These are phyloP conservation scores for Pseudopodoces humilis DNA, from an alignment of 2,113 vertebrate genomes.

Conservation along the genomic window DNA sequence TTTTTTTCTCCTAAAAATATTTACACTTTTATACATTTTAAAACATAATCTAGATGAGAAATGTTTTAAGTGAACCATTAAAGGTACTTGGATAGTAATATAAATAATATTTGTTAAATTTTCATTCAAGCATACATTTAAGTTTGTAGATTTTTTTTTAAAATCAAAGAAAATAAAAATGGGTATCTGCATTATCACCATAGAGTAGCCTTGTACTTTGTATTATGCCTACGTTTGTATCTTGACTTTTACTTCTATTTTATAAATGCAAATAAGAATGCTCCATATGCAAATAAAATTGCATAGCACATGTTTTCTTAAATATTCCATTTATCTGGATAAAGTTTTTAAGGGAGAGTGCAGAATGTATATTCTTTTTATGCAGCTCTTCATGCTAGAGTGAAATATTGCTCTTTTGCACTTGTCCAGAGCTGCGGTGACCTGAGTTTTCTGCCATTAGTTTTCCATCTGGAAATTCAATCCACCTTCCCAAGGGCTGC, in stretches of 20 bases:
- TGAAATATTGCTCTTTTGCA: conserved; percentile 2
- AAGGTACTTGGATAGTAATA: neutral
- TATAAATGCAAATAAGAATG: neutral
- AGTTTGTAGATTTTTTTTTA: neutral
- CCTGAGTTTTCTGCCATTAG: conserved; percentile 21
- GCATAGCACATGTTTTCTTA: neutral
- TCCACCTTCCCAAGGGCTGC: neutral
- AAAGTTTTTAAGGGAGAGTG: neutral
- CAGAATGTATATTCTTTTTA: neutral
- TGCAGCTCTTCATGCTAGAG: neutral
- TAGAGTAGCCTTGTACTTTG: neutral
- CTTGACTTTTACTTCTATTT: neutral
- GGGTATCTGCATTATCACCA: neutral
- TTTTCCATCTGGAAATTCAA: conserved; percentile 66
- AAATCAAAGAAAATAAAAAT: neutral
- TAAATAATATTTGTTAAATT: neutral
- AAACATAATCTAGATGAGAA: conserved; percentile 9
- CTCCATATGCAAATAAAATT: neutral
- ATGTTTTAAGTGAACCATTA: neutral
- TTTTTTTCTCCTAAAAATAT: neutral
- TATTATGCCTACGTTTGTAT: neutral
- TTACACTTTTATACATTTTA: neutral
- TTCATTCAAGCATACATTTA: neutral
- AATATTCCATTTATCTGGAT: neutral
- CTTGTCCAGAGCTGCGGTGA: neutral